Evolutionary conservation across 2,797 vertebrate species (phyloP).

Genomic region (Sparidentex hasta): DNA sequence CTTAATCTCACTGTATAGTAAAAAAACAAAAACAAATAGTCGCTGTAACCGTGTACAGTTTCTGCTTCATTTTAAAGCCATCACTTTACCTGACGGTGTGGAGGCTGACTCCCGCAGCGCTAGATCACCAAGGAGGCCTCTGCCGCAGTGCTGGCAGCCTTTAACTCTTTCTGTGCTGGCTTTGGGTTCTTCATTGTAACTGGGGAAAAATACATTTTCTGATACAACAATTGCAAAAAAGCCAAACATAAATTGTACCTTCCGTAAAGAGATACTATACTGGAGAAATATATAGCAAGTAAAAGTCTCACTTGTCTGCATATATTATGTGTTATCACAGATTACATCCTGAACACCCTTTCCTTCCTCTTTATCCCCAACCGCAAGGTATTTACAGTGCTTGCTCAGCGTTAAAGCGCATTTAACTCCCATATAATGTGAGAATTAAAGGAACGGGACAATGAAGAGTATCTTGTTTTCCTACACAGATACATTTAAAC

Average conservation of each 20-base stretch:
- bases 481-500: background rate
- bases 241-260: background rate
- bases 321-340: constrained; percentile 18
- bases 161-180: constrained; percentile 33
- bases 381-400: constrained; percentile 31
- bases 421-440: constrained; percentile 2
- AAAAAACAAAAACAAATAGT: background rate
- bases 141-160: constrained; percentile 66
- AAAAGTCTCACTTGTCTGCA: constrained; percentile 3
- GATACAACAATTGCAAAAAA: constrained; percentile 1
- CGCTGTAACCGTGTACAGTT: background rate
- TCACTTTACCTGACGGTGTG: constrained; percentile 67
- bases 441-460: background rate
- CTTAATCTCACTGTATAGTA: background rate
- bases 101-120: constrained; percentile 56
- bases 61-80: no score
- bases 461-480: constrained; percentile 1
- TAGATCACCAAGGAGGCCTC: constrained; percentile 50
- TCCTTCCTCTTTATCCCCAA: constrained; percentile 40
- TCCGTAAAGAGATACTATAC: background rate
- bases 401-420: background rate
- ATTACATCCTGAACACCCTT: constrained; percentile 37
- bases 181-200: constrained; percentile 47
- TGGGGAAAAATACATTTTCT: constrained; percentile 48
- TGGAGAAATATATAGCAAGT: background rate